Percentiles rank a stretch among this genome's conserved stretches.
These are phyloP conservation scores for Nasonia oneida DNA, from an alignment of 2,888 invertebrate species.

Conservation along the genomic window DNA sequence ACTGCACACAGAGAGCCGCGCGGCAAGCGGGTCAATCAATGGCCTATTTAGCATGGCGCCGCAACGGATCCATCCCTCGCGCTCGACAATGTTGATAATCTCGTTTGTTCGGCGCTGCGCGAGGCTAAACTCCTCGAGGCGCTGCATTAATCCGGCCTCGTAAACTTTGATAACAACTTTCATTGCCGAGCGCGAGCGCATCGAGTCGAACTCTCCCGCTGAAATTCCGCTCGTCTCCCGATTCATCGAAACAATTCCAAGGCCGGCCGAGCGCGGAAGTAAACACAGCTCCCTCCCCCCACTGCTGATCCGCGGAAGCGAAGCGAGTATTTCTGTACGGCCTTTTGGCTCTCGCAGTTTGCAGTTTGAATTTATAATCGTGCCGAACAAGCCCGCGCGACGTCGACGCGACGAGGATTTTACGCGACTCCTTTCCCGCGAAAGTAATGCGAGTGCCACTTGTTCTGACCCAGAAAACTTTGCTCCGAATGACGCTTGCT, in stretches of 20 bases:
- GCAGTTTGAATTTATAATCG: too few species aligned
- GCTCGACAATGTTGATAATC: constrained; percentile 40
- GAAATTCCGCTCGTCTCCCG: too few species aligned
- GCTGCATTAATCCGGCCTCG: too few species aligned
- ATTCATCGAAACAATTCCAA: constrained; percentile 7
- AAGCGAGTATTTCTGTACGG: neutral
- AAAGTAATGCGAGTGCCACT: constrained; percentile 8
- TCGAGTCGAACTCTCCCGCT: too few species aligned
- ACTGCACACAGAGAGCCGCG: neutral
- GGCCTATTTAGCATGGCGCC: constrained; percentile 72
- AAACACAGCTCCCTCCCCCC: neutral
- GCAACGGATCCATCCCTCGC: constrained; percentile 35
- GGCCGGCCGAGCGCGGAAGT: constrained; percentile 20
- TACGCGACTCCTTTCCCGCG: neutral
- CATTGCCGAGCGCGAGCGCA: too few species aligned
- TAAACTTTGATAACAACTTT: too few species aligned
- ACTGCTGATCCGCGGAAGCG: neutral
- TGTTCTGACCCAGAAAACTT: constrained; percentile 55
- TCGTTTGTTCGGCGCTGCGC: constrained; percentile 21
- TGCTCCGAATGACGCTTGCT: neutral
- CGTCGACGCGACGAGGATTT: too few species aligned
- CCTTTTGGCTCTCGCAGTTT: too few species aligned
- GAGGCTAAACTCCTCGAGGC: neutral
- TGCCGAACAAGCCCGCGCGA: too few species aligned
- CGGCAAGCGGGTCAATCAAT: constrained; percentile 72